These are phyloP conservation scores for Addax nasomaculatus DNA, from an alignment of 2,113 vertebrate species.

Conservation along the genomic window DNA sequence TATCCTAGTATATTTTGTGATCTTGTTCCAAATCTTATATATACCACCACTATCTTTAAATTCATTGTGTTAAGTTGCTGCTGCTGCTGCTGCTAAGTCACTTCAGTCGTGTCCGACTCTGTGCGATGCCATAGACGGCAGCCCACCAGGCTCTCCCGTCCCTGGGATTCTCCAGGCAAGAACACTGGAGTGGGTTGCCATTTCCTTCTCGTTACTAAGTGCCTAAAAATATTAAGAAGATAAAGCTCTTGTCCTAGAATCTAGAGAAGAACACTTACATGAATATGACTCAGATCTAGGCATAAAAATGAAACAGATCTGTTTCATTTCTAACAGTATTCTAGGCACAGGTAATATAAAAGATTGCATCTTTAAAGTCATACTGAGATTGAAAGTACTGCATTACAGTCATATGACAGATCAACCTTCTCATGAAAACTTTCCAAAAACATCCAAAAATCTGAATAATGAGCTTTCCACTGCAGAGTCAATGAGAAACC, in stretches of 20 bases:
- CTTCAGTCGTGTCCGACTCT: too few relatives aligned
- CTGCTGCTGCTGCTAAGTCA: too few relatives aligned
- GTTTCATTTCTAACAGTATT: constrained; percentile 36
- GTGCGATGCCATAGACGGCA: rapidly evolving
- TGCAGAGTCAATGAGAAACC: constrained; percentile 18
- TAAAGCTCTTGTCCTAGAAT: background rate
- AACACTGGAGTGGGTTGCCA: too few relatives aligned
- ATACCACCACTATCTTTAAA: background rate
- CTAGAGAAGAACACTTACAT: background rate
- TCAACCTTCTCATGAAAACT: constrained; percentile 27
- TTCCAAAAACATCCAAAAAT: background rate
- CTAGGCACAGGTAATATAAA: constrained; percentile 16
- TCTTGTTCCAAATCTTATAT: background rate
- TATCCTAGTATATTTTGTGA: background rate
- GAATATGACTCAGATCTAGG: background rate
- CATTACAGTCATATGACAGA: background rate
- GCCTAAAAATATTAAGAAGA: background rate
- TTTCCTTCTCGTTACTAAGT: background rate
- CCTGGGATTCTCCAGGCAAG: too few relatives aligned
- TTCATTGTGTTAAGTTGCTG: background rate
- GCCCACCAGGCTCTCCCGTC: too few relatives aligned
- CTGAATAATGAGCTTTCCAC: constrained; percentile 43
- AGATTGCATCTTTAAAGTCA: constrained; percentile 41
- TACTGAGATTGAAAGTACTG: constrained; percentile 3
- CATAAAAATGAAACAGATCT: background rate